Conservation (phyloP, 2,888 invertebrate species). For the Pyrrhia umbra region DNA sequence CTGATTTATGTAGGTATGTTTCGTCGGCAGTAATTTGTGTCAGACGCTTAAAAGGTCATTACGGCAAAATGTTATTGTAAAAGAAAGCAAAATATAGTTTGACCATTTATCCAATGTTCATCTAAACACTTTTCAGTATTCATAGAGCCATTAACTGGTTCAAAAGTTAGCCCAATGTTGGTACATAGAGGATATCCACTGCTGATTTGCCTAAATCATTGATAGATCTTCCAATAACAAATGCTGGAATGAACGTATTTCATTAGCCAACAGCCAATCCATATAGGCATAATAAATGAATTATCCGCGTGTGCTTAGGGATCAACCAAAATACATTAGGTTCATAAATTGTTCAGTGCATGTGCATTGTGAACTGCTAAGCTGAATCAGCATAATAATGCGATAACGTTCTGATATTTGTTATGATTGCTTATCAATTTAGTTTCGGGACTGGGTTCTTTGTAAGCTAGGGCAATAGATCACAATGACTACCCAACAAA, state of each 20-base stretch:
- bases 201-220: conserved; percentile 7
- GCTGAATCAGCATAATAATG: conserved; percentile 41
- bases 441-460: not conserved
- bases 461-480: too few relatives aligned
- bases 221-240: conserved; percentile 32
- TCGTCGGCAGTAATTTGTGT: too few relatives aligned
- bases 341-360: conserved; percentile 51
- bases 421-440: conserved; percentile 4
- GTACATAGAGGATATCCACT: conserved; percentile 11
- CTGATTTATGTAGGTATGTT: too few relatives aligned
- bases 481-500: too few relatives aligned
- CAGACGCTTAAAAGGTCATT: too few relatives aligned
- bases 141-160: not conserved
- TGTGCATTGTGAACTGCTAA: conserved; percentile 28
- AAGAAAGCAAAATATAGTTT: too few relatives aligned
- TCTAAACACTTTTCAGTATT: too few relatives aligned
- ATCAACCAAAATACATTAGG: conserved; percentile 52
- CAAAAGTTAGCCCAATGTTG: not conserved
- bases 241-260: conserved; percentile 46
- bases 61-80: too few relatives aligned
- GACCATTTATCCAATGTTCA: not conserved
- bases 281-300: conserved; percentile 40
- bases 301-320: conserved; percentile 43
- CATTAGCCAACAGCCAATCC: conserved; percentile 45
- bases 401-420: conserved; percentile 31